Conservation (phyloP, 2,888 invertebrate species). For the Drosophila pegasa region DNA sequence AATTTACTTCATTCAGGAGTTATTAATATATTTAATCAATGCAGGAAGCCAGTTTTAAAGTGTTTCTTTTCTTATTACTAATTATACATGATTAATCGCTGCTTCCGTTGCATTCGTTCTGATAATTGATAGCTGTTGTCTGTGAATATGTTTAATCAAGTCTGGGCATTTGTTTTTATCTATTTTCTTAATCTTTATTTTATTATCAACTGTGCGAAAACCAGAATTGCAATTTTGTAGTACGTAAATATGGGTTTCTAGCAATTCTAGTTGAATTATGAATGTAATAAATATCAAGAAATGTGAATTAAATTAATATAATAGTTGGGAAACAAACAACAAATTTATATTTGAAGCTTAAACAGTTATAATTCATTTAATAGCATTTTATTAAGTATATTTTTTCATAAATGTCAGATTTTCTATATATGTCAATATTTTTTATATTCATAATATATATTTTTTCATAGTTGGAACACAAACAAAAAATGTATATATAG, state of each 20-base stretch:
- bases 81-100: slow-evolving; percentile 15
- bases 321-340: too few relatives aligned
- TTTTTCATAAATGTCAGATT: too few relatives aligned
- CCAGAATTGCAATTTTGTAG: not conserved
- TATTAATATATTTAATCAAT: slow-evolving; percentile 16
- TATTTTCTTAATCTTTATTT: too few relatives aligned
- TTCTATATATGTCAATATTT: too few relatives aligned
- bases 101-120: too few relatives aligned
- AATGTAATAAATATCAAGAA: not conserved
- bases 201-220: not conserved
- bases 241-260: not conserved
- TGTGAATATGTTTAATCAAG: slow-evolving; percentile 3
- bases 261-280: not conserved
- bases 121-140: slow-evolving; percentile 7
- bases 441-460: too few relatives aligned
- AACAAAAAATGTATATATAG: too few relatives aligned
- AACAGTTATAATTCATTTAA: too few relatives aligned
- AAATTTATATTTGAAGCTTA: too few relatives aligned
- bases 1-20: slow-evolving; percentile 3
- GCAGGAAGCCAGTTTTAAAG: slow-evolving; percentile 8
- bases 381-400: too few relatives aligned
- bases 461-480: too few relatives aligned
- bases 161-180: not conserved
- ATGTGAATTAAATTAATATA: too few relatives aligned
- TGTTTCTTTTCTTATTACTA: not conserved